Base-by-base conservation (phyloP, 2,888 invertebrate species). In the Drosophila lacicola region DNA sequence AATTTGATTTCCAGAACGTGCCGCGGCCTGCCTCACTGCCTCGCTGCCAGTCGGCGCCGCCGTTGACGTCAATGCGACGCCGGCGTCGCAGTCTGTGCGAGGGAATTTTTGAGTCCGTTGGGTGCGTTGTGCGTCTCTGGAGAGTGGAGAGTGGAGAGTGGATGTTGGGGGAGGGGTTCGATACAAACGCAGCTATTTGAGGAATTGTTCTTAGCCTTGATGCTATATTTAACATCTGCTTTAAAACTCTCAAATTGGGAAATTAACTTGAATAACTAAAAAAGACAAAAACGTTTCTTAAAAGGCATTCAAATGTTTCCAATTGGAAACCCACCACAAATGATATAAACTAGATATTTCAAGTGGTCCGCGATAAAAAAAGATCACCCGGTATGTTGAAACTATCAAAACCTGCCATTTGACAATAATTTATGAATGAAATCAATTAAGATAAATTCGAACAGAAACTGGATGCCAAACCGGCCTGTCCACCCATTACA, bases 1-100 rank as follows among this genome's bases (percentile, higher is more conserved):
- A 39, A 80, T 88, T 85, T 88, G 78, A 82, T 88, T 85, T 88
- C 83, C 88, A 88, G 83, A 85, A 83, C 88, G 83, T 83, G 88
- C 86, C 74, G 73, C 76, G 74, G 81, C 82, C 85, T 82, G 83
- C 83, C 83, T 68, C 80, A 85, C 82, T 85, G 71, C 61, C 57
- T 21, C 55, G 36, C 44, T 36, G 66, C 45, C 42, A 53, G 65
- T 44, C 65, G 71, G 70, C 85, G 85, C 73, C 85, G 85, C 73
- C 77, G 75, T 80, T 82, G 88, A 88, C 83, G 88, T 83, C 83
- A 83, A 83, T 74, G 82, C 64, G 54, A 50, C 50, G 51, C 29
- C 29, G 8, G 29, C 58, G 51, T 51, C 56, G 60, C 67, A 49
- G 70, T 63, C 51, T 47, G 62, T 44, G 58, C 51, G 50, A 45